Evolutionary conservation across 35 echinoderm and acorn worm species (phyloP), one percentile per base, ranked within the genome.

Genomic region (Eucidaris tribuloides): DNA sequence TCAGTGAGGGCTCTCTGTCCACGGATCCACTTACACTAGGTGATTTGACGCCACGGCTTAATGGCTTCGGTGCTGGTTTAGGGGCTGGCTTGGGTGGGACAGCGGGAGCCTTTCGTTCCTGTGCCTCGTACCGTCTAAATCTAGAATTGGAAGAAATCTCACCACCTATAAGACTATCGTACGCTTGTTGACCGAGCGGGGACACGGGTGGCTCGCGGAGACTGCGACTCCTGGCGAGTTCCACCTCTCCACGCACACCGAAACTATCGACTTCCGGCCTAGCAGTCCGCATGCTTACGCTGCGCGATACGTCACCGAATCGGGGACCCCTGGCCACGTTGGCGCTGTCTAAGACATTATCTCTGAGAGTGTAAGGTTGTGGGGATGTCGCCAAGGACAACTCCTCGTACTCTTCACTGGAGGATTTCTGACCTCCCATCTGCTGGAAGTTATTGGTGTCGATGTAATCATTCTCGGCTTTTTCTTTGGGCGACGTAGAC

Each of bases 401-500:
- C 37, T 74, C 68, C 44, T 74, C 68, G 44, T 74, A 74, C 36
- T 74, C 66, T 39, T 72, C 68, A 0, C 68, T 74, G 1, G 68
- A 74, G n/a, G 9, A 11, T 6, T 43, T 74, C n/a, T n/a, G n/a
- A 38, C 37, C 68, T 24, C 7, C 41, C 34, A 25, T 44, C 23
- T 74, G 36, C 0, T 74, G 29, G 35, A 74, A 24, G 28, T 5
- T 74, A 35, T 74, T 20, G 2, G 68, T 74, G 68, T 74, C 68
- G 25, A 74, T 74, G n/a, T 74, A 74, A 2, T 74, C 68, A 44
- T 74, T 74, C 24, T 74, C 68, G 44, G 68, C 29, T 36, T 74
- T 74, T 33, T 74, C 68, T n/a, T 74, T 74, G 11, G 68, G 68
- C 35, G 68, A 74, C 40, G 68, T 42, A 42, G 68, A 74, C 68